phyloP scores from a whole-genome alignment of 2,113 vertebrate species.

The Gnathochromis pfefferi region DNA sequence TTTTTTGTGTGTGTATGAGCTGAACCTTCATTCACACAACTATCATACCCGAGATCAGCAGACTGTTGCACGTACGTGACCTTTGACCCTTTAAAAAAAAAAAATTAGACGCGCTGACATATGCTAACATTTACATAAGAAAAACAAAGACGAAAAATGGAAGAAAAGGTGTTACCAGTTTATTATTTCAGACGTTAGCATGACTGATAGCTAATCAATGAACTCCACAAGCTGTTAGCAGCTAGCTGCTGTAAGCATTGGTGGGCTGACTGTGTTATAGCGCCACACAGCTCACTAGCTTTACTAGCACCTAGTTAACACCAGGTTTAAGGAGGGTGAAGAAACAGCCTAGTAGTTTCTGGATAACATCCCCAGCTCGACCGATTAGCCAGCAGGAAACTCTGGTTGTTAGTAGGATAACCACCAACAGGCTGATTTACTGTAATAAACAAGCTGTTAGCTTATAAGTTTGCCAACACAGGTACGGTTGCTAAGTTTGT shows the following conservation, averaged over 20 bases:
- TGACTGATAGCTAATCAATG: neutral
- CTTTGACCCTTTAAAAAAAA: neutral
- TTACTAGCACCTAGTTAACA: neutral
- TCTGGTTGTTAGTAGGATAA: neutral
- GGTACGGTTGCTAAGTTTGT: neutral
- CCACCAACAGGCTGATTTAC: neutral
- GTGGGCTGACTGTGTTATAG: neutral
- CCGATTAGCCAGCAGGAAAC: neutral
- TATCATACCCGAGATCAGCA: neutral
- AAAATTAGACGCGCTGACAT: neutral
- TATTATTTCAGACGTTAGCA: neutral
- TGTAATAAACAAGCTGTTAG: neutral
- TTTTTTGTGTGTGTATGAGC: neutral
- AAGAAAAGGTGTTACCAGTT: neutral
- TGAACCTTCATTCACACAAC: neutral
- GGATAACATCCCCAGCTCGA: neutral
- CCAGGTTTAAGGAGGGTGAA: neutral
- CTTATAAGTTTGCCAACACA: neutral
- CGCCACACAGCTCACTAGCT: neutral
- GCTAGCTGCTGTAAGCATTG: neutral
- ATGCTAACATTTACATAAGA: neutral
- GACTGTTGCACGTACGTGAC: neutral
- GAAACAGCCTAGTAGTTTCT: neutral
- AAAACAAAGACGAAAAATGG: neutral
- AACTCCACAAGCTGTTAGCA: neutral